phyloP scores from a whole-genome alignment of 1,140 invertebrate genomes.

The Physella acuta region DNA sequence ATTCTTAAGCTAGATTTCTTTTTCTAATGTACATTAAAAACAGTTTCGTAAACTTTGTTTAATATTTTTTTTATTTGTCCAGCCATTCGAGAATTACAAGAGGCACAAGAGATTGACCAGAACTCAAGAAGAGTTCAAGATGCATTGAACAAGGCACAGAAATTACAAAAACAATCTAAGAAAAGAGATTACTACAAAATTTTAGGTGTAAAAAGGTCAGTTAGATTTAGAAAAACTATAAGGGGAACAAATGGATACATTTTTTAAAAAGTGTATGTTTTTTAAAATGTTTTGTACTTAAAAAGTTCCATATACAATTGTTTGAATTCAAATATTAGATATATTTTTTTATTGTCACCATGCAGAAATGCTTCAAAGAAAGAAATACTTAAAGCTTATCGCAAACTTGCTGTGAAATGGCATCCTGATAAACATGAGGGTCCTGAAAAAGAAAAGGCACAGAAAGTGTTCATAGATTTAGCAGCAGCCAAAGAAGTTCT shows the following conservation, averaged over 20 bases:
- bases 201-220: slow-evolving; percentile 75
- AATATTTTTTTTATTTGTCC: slow-evolving; percentile 50
- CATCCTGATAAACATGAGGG: slow-evolving; percentile 95
- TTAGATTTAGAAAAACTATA: no score
- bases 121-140: slow-evolving; percentile 82
- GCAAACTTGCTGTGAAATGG: slow-evolving; percentile 97
- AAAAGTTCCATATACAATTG: no score
- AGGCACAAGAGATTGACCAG: slow-evolving; percentile 83
- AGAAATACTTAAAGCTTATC: slow-evolving; percentile 94
- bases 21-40: no score
- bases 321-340: no score
- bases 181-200: slow-evolving; percentile 99
- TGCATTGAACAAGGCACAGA: slow-evolving; percentile 85
- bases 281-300: no score
- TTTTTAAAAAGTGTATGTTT: no score
- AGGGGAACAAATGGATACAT: no score
- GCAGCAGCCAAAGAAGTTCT: slow-evolving; percentile 97
- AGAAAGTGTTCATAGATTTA: slow-evolving; percentile 98
- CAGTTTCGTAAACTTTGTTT: no score
- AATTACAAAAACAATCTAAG: slow-evolving; percentile 89
- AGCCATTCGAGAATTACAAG: slow-evolving; percentile 86
- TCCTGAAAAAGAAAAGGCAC: slow-evolving; percentile 90
- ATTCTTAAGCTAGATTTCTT: no score
- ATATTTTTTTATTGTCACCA: no score
- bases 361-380: slow-evolving; percentile 84